Percentiles rank a stretch among this genome's conserved stretches.
phyloP scores from a whole-genome alignment of 2,888 invertebrate genomes.

The Trichogramma dendrolimi region DNA sequence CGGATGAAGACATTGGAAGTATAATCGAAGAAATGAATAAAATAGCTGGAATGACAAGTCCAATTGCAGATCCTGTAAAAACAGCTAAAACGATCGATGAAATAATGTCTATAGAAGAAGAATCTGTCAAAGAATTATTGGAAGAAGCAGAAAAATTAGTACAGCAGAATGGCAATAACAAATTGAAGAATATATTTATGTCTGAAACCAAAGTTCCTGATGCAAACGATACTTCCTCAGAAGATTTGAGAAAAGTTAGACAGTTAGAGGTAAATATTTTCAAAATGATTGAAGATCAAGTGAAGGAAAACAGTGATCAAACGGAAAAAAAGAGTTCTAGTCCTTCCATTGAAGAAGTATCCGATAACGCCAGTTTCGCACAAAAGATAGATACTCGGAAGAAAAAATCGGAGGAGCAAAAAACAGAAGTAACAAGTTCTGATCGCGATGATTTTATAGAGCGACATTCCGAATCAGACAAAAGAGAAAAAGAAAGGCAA shows the following conservation, averaged over 20 bases:
- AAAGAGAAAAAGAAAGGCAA: constrained; percentile 36
- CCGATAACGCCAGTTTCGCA: constrained; percentile 37
- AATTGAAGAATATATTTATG: constrained; percentile 44
- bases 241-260: constrained; percentile 34
- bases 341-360: constrained; percentile 37
- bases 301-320: constrained; percentile 39
- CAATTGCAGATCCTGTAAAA: constrained; percentile 41
- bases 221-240: constrained; percentile 25
- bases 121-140: constrained; percentile 46
- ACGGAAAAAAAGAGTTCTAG: constrained; percentile 38
- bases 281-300: constrained; percentile 45
- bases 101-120: constrained; percentile 43
- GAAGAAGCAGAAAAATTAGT: constrained; percentile 48
- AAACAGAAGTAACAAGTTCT: constrained; percentile 45
- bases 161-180: constrained; percentile 40
- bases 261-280: constrained; percentile 46
- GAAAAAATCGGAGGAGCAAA: constrained; percentile 45
- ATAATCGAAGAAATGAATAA: constrained; percentile 50
- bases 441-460: constrained; percentile 49
- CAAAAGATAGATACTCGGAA: constrained; percentile 42
- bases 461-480: constrained; percentile 43
- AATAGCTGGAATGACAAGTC: constrained; percentile 44
- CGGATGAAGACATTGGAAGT: constrained; percentile 49
- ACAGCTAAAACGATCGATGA: constrained; percentile 36
- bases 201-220: constrained; percentile 42